Percentiles rank a stretch among this genome's conserved stretches.
phyloP scores from a whole-genome alignment of 2,113 vertebrate species.

The Neodon shergylaensis region DNA sequence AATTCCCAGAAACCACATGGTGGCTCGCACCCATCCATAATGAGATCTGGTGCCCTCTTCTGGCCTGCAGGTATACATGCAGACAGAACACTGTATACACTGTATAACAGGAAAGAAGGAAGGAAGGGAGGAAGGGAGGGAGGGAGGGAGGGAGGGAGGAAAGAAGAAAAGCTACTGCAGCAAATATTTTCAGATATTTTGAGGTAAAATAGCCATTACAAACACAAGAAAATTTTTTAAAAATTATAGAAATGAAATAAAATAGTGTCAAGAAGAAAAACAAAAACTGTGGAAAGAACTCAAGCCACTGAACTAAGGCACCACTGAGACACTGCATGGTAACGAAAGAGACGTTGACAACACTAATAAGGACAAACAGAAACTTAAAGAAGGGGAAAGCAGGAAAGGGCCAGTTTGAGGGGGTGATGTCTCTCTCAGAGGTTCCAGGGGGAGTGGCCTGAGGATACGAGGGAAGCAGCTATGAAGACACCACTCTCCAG shows the following conservation, averaged over 20 bases:
- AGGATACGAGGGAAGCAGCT: background rate
- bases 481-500: background rate
- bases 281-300: conserved; percentile 3
- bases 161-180: background rate
- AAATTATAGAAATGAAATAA: conserved; percentile 50
- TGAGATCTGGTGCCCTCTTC: no score
- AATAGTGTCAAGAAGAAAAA: background rate
- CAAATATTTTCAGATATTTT: background rate
- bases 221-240: background rate
- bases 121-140: no score
- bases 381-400: background rate
- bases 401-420: background rate
- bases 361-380: background rate
- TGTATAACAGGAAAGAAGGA: no score
- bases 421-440: background rate
- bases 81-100: no score
- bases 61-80: no score
- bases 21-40: no score
- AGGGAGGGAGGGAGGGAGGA: no score
- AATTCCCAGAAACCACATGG: no score
- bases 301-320: background rate
- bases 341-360: background rate
- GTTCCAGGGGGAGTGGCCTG: background rate
- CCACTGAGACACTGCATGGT: background rate
- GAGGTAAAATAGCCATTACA: conserved; percentile 13